These are phyloP conservation scores for Channa maculata DNA, from an alignment of 2,113 vertebrate species.

Conservation along the genomic window DNA sequence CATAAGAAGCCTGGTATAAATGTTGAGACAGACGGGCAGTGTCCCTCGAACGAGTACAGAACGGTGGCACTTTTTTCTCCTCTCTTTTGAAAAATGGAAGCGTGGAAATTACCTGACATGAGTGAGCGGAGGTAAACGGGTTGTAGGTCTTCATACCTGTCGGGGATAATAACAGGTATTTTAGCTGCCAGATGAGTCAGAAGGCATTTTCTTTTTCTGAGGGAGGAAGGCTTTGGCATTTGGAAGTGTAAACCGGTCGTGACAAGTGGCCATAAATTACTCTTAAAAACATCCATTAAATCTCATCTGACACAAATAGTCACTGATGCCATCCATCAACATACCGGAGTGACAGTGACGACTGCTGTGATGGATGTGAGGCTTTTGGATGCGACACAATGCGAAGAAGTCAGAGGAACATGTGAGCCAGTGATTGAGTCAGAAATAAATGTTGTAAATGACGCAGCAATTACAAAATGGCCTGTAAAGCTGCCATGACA, in stretches of 20 bases:
- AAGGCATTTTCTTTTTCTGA: conserved; percentile 47
- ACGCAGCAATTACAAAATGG: conserved; percentile 23
- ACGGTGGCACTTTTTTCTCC: conserved; percentile 26
- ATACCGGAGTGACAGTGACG: conserved; percentile 55
- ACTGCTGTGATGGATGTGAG: not conserved
- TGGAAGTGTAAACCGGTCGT: conserved; percentile 60
- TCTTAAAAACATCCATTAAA: conserved; percentile 62
- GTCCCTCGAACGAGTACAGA: conserved; percentile 32
- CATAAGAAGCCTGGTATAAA: too few relatives aligned
- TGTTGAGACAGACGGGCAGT: conserved; percentile 11
- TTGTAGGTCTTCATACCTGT: conserved; percentile 66
- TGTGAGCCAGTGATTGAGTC: conserved; percentile 11
- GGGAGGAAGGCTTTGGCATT: conserved; percentile 28
- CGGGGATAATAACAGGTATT: conserved; percentile 72
- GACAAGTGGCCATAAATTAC: conserved; percentile 72
- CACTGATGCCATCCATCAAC: conserved; percentile 58
- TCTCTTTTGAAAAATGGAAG: conserved; percentile 20
- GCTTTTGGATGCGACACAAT: not conserved
- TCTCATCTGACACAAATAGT: conserved; percentile 62
- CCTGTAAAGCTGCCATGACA: conserved; percentile 11
- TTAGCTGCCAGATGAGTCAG: conserved; percentile 56
- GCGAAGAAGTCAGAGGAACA: conserved; percentile 1
- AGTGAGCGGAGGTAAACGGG: conserved; percentile 36
- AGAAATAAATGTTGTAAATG: conserved; percentile 31
- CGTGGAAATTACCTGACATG: conserved; percentile 60